Evolutionary conservation across 2,113 vertebrate genomes (phyloP).

Genomic region (Trachemys scripta): DNA sequence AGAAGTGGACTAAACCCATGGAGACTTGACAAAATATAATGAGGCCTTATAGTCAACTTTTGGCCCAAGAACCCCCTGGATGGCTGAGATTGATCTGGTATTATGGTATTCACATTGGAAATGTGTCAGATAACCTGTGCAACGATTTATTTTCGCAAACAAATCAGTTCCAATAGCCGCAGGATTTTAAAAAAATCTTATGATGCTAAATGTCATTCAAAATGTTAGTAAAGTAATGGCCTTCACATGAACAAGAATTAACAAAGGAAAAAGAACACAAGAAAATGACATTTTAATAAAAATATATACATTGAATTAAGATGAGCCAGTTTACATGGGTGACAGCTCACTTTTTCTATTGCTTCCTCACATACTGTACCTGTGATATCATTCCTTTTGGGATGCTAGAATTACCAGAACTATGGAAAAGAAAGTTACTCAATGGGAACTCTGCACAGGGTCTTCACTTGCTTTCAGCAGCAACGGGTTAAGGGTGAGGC

Average conservation of each 20-base stretch:
- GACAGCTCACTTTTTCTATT: neutral
- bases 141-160: neutral
- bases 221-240: neutral
- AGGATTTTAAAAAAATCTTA: neutral
- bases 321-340: neutral
- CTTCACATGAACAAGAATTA: neutral
- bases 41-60: neutral
- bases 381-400: neutral
- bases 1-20: neutral
- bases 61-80: neutral
- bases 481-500: slow-evolving; percentile 27
- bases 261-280: neutral
- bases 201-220: neutral
- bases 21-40: neutral
- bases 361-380: neutral
- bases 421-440: neutral
- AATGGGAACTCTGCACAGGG: neutral
- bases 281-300: neutral
- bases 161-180: neutral
- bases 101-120: neutral
- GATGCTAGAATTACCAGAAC: neutral
- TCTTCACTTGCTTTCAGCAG: neutral
- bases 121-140: neutral
- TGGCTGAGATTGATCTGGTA: neutral
- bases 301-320: neutral